These are phyloP conservation scores for Listronotus bonariensis DNA, from an alignment of 1,140 invertebrate genomes.

Conservation along the genomic window DNA sequence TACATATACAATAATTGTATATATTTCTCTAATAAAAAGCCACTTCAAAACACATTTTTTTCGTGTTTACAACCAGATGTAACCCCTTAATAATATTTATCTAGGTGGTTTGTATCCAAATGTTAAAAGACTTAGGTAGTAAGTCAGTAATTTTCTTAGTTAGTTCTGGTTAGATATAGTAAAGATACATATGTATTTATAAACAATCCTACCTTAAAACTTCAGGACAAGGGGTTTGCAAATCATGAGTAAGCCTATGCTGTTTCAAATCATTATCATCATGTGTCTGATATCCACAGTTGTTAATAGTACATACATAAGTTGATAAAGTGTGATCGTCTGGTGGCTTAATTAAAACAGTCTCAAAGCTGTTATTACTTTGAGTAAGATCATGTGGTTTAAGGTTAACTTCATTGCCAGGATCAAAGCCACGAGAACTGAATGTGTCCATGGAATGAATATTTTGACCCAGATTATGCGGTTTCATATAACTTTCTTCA, in stretches of 20 bases:
- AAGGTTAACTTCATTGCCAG: neutral
- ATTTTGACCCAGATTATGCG: neutral
- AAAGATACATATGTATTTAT: neutral
- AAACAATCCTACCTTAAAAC: conserved; percentile 9
- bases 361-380: conserved; percentile 6
- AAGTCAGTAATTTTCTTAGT: too few species aligned
- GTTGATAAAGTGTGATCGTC: neutral
- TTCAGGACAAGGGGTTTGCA: conserved; percentile 14
- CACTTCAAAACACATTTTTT: too few species aligned
- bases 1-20: too few species aligned
- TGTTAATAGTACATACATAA: conserved; percentile 9
- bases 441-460: conserved; percentile 4
- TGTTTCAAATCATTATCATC: conserved; percentile 12
- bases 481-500: conserved; percentile 11
- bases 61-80: too few species aligned
- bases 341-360: conserved; percentile 8
- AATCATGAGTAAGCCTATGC: conserved; percentile 18
- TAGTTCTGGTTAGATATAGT: too few species aligned
- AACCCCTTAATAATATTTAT: too few species aligned
- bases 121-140: too few species aligned
- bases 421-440: neutral
- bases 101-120: too few species aligned
- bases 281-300: conserved; percentile 13
- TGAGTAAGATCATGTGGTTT: conserved; percentile 18
- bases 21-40: too few species aligned